phyloP scores from a whole-genome alignment of 2,113 vertebrate genomes.

The Ophiodon elongatus region DNA sequence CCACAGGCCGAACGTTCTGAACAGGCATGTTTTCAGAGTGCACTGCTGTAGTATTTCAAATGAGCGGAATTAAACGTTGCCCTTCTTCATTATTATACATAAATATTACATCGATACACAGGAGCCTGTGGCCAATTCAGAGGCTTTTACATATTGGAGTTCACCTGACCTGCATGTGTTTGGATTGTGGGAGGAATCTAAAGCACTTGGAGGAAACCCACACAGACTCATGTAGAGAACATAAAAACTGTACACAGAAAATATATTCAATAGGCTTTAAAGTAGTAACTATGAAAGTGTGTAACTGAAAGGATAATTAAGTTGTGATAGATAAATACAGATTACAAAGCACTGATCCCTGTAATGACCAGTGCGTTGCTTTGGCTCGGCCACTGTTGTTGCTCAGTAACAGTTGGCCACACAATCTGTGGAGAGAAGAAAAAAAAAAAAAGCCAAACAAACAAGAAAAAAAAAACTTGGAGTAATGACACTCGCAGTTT shows the following conservation, averaged over 20 bases:
- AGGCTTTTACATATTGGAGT: not conserved
- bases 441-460: constrained; percentile 74
- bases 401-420: constrained; percentile 85
- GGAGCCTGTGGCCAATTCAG: not conserved
- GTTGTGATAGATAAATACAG: not conserved
- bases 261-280: not conserved
- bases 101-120: not conserved
- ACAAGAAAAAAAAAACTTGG: constrained; percentile 66
- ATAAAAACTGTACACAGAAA: not conserved
- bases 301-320: not conserved
- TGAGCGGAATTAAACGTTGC: not conserved
- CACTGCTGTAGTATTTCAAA: not conserved
- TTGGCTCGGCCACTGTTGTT: not conserved
- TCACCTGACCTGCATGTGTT: constrained; percentile 26
- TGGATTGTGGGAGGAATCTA: constrained; percentile 24
- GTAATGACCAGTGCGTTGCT: not conserved
- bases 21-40: too few relatives aligned
- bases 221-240: not conserved
- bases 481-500: constrained; percentile 91
- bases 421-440: constrained; percentile 80
- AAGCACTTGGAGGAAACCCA: constrained; percentile 35
- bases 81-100: not conserved
- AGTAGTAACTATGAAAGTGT: not conserved
- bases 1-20: too few relatives aligned
- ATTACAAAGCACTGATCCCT: not conserved